phyloP scores from a whole-genome alignment of 2,797 vertebrate genomes.

The Zenarchopterus dispar region DNA sequence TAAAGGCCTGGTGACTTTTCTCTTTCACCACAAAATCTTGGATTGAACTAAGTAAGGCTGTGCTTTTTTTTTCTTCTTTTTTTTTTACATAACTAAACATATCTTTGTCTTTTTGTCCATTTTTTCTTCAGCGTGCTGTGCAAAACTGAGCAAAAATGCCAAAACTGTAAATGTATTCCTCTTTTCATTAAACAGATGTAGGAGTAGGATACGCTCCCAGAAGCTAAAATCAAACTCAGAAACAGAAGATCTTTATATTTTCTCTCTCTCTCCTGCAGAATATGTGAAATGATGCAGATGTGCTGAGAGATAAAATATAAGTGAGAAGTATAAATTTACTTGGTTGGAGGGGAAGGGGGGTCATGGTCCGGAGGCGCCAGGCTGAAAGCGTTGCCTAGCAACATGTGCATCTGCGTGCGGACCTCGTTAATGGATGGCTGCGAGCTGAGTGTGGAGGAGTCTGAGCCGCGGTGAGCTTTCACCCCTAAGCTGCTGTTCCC shows the following conservation, averaged over 20 bases:
- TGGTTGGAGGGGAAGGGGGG: slow-evolving; percentile 81
- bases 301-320: slow-evolving; percentile 20
- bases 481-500: slow-evolving; percentile 82
- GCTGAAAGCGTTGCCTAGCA: slow-evolving; percentile 97
- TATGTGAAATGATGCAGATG: slow-evolving; percentile 38
- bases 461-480: slow-evolving; percentile 91
- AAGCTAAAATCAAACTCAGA: slow-evolving; percentile 14
- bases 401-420: slow-evolving; percentile 96
- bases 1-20: too few relatives aligned
- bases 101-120: slow-evolving; percentile 1
- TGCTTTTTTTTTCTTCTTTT: too few relatives aligned
- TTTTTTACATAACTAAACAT: background rate
- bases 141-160: slow-evolving; percentile 1
- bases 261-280: slow-evolving; percentile 25
- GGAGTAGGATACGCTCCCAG: slow-evolving; percentile 22
- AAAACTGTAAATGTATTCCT: slow-evolving; percentile 19
- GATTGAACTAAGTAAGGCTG: background rate
- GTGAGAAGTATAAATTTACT: slow-evolving; percentile 47
- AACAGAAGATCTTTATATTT: slow-evolving; percentile 29
- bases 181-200: slow-evolving; percentile 27
- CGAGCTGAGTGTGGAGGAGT: slow-evolving; percentile 97
- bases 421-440: slow-evolving; percentile 98
- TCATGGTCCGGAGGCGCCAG: slow-evolving; percentile 89
- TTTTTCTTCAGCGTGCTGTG: slow-evolving; percentile 3
- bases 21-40: background rate